These are phyloP conservation scores for Gadus chalcogrammus DNA, from an alignment of 2,113 vertebrate genomes.

Conservation along the genomic window DNA sequence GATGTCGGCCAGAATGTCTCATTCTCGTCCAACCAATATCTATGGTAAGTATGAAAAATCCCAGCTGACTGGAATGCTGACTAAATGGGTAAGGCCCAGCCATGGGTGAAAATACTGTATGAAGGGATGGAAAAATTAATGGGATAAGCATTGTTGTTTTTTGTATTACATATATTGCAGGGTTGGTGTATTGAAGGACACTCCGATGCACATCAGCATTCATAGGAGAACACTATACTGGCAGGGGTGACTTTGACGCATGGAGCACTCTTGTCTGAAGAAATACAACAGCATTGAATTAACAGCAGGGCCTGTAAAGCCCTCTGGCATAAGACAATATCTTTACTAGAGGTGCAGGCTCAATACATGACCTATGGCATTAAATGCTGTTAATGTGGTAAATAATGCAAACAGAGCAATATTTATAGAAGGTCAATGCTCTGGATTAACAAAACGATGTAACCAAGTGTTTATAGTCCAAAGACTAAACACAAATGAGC, in stretches of 20 bases:
- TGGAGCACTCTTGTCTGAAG: constrained; percentile 56
- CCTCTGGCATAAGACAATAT: constrained; percentile 40
- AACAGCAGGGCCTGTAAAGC: constrained; percentile 38
- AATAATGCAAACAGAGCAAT: constrained; percentile 33
- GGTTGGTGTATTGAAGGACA: constrained; percentile 62
- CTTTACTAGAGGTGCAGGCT: constrained; percentile 27
- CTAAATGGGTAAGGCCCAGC: constrained; percentile 21
- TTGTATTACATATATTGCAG: constrained; percentile 46
- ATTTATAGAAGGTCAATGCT: constrained; percentile 18
- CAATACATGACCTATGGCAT: constrained; percentile 39
- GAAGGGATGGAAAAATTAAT: constrained; percentile 11
- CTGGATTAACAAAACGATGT: constrained; percentile 9
- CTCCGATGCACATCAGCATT: constrained; percentile 57
- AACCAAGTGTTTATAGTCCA: constrained; percentile 19
- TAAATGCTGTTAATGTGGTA: constrained; percentile 39
- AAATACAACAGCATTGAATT: constrained; percentile 46
- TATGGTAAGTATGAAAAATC: constrained; percentile 23
- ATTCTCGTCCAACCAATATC: constrained; percentile 12
- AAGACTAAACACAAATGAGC: constrained; percentile 8
- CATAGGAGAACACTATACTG: constrained; percentile 44
- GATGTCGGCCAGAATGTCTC: constrained; percentile 3
- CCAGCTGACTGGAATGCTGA: constrained; percentile 28
- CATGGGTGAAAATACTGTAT: constrained; percentile 1
- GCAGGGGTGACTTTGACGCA: constrained; percentile 67
- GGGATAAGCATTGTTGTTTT: constrained; percentile 31